These are phyloP conservation scores for Agraylea sexmaculata DNA, from an alignment of 1,140 invertebrate genomes.

Conservation along the genomic window DNA sequence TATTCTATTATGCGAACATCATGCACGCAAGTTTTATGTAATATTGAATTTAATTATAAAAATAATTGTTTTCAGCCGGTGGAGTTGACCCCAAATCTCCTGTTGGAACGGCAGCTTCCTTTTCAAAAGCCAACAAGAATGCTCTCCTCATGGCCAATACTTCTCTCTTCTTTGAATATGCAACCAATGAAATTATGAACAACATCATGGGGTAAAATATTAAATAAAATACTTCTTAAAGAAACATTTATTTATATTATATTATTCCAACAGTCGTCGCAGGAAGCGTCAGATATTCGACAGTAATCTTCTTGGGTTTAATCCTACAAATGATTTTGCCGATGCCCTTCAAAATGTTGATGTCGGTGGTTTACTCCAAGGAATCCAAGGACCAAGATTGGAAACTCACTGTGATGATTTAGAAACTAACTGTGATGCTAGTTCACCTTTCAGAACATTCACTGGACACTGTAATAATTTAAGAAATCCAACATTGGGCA, in stretches of 20 bases:
- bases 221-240: constrained; percentile 2
- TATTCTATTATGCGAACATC: no score
- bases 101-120: constrained; percentile 73
- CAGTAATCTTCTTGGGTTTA: constrained; percentile 49
- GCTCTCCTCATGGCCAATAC: constrained; percentile 72
- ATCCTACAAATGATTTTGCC: constrained; percentile 53
- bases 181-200: constrained; percentile 72
- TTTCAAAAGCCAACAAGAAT: constrained; percentile 75
- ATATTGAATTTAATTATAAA: background rate
- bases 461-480: constrained; percentile 90
- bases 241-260: constrained; percentile 4
- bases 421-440: constrained; percentile 62
- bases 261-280: constrained; percentile 33
- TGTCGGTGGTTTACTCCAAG: constrained; percentile 45
- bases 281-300: constrained; percentile 63
- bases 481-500: constrained; percentile 71
- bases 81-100: constrained; percentile 74
- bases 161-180: constrained; percentile 77
- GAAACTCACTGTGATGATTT: constrained; percentile 53
- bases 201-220: constrained; percentile 44
- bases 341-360: constrained; percentile 66
- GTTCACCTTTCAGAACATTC: constrained; percentile 64
- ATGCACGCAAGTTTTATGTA: background rate
- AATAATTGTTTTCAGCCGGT: constrained; percentile 41
- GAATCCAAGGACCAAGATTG: constrained; percentile 29